Evolutionary conservation across 2,113 vertebrate species (phyloP).

Genomic region (Shinisaurus crocodilurus): DNA sequence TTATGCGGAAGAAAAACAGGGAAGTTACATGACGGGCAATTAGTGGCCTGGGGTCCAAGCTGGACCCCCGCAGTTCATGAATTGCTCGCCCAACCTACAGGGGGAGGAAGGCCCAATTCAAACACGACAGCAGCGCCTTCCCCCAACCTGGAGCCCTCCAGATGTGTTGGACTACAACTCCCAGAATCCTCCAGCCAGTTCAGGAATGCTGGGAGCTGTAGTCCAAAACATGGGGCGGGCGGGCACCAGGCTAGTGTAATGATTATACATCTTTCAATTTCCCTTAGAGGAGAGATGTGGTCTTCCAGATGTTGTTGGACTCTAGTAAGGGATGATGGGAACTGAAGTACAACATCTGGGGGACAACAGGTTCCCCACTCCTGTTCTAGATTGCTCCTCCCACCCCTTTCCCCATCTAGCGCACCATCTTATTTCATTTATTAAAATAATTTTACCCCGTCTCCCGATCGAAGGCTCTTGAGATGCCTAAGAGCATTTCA

Average conservation of each 20-base stretch:
- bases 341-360: background rate
- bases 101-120: background rate
- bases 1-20: background rate
- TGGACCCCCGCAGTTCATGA: background rate
- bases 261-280: no score
- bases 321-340: background rate
- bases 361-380: no score
- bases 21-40: background rate
- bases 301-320: no score
- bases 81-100: no score
- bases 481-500: background rate
- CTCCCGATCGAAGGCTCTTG: background rate
- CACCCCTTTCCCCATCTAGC: background rate
- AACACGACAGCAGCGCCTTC: background rate
- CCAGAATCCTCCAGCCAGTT: background rate
- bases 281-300: no score
- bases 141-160: background rate
- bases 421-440: background rate
- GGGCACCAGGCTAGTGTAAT: no score
- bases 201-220: background rate
- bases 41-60: no score
- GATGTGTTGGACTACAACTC: background rate
- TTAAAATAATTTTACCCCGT: background rate
- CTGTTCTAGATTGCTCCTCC: background rate
- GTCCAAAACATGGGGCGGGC: background rate